phyloP scores from a whole-genome alignment of 2,888 invertebrate genomes.

The Sphinx pinastri region DNA sequence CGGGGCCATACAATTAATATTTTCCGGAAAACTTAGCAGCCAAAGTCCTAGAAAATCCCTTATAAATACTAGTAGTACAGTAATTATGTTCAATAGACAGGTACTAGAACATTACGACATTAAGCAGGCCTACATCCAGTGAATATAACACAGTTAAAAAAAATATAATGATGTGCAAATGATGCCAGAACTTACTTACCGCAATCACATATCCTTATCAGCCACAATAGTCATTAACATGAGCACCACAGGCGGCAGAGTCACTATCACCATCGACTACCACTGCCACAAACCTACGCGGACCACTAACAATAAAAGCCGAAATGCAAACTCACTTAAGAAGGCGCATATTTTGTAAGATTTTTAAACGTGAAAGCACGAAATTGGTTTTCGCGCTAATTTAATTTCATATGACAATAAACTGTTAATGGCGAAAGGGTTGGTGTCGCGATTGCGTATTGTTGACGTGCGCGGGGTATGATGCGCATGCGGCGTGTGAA shows the following conservation, averaged over 20 bases:
- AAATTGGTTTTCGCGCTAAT: constrained; percentile 24
- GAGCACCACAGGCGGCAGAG: background rate
- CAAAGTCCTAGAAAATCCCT: too few species aligned
- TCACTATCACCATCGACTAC: constrained; percentile 19
- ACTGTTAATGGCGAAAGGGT: constrained; percentile 27
- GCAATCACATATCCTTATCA: background rate
- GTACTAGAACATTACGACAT: too few species aligned
- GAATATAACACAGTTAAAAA: too few species aligned
- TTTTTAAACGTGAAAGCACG: constrained; percentile 18
- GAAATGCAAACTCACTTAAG: constrained; percentile 18
- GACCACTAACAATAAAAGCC: background rate
- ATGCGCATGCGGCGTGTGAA: constrained; percentile 52
- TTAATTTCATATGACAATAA: constrained; percentile 24
- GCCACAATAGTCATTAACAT: background rate
- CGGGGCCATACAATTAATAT: too few species aligned
- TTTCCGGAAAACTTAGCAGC: too few species aligned
- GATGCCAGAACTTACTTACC: constrained; percentile 18
- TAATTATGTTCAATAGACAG: too few species aligned
- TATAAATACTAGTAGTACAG: too few species aligned
- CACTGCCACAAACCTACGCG: background rate
- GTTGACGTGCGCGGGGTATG: constrained; percentile 48
- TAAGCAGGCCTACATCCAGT: too few species aligned
- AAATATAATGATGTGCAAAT: background rate
- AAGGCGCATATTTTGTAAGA: constrained; percentile 20
- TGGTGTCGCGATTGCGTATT: constrained; percentile 26